phyloP scores from a whole-genome alignment of 1,140 invertebrate genomes.

The Zaprionus davidi region DNA sequence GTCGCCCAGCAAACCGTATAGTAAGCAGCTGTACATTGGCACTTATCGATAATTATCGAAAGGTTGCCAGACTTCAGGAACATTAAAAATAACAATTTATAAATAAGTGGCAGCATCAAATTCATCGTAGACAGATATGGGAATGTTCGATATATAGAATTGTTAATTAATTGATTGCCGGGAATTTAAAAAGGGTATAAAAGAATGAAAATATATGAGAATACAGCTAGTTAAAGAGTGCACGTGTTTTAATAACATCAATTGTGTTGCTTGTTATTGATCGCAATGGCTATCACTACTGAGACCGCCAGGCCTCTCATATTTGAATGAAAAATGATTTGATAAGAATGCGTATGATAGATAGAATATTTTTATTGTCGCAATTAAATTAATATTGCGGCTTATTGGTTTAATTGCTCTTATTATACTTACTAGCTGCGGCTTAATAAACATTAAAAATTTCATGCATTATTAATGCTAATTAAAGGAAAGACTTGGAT shows the following conservation, averaged over 20 bases:
- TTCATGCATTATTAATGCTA: conserved; percentile 9
- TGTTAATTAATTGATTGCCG: too few relatives aligned
- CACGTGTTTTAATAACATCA: too few relatives aligned
- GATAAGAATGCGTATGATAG: not conserved
- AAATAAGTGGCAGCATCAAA: not conserved
- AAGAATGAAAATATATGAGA: too few relatives aligned
- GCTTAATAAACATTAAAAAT: not conserved
- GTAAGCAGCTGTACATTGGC: not conserved
- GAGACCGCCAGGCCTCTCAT: not conserved
- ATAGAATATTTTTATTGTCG: not conserved
- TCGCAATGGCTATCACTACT: not conserved
- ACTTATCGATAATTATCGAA: conserved; percentile 16
- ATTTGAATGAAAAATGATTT: not conserved
- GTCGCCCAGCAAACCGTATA: conserved; percentile 15
- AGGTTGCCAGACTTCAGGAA: conserved; percentile 1
- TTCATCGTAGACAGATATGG: too few relatives aligned
- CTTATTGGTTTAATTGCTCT: not conserved
- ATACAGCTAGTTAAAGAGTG: too few relatives aligned
- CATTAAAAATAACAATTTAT: not conserved
- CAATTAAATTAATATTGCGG: not conserved
- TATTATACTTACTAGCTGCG: not conserved
- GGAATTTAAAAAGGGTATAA: too few relatives aligned
- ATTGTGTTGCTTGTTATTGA: too few relatives aligned
- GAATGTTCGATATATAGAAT: too few relatives aligned
- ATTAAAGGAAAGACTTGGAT: conserved; percentile 6